A percentile compares a stretch with the other conserved stretches of the same genome.
phyloP scores from a whole-genome alignment of 2,113 vertebrate genomes.

The Crotalus horridus region DNA sequence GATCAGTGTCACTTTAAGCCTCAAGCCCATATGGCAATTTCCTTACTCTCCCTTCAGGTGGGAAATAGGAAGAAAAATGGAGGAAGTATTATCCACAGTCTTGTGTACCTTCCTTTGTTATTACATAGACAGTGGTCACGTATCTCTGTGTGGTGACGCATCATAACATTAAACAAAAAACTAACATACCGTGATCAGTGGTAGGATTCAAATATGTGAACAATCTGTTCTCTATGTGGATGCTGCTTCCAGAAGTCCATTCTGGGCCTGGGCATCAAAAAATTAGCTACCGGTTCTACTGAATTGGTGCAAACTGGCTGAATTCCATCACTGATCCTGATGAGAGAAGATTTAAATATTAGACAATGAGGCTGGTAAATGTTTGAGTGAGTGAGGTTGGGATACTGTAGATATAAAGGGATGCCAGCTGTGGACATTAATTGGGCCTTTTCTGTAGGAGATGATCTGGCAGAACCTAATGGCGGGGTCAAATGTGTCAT shows the following conservation, averaged over 20 bases:
- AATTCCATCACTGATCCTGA: too few species aligned
- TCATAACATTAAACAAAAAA: conserved; percentile 51
- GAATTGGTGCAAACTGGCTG: too few species aligned
- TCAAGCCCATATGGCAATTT: too few species aligned
- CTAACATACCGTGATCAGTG: conserved; percentile 26
- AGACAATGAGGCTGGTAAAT: background rate
- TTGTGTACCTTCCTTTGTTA: conserved; percentile 48
- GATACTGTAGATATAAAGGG: background rate
- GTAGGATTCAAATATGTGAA: too few species aligned
- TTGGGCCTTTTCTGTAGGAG: background rate
- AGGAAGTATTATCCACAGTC: conserved; percentile 32
- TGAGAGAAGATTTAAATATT: conserved; percentile 22
- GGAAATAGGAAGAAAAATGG: background rate
- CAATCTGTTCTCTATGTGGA: too few species aligned
- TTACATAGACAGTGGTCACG: conserved; percentile 64
- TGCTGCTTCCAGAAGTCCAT: too few species aligned
- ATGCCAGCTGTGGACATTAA: background rate
- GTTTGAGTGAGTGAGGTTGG: background rate
- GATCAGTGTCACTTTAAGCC: too few species aligned
- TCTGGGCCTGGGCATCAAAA: too few species aligned
- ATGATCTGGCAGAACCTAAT: too few species aligned
- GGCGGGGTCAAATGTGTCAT: too few species aligned
- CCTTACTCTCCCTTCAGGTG: background rate
- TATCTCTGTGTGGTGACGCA: conserved; percentile 36
- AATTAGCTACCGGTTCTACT: too few species aligned